These are phyloP conservation scores for Cynoglossus semilaevis DNA, from an alignment of 2,113 vertebrate genomes.

Conservation along the genomic window DNA sequence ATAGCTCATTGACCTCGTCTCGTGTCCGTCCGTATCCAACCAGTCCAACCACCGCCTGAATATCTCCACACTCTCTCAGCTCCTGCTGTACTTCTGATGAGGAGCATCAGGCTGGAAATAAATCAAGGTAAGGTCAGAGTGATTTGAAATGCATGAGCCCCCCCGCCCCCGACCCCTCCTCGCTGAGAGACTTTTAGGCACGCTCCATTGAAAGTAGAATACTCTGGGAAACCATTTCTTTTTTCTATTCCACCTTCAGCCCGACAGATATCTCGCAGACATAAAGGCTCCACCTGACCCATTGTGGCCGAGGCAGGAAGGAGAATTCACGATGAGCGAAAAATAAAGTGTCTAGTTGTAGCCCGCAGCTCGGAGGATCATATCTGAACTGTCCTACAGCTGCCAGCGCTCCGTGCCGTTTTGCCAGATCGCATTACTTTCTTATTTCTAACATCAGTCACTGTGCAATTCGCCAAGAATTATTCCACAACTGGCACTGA, in stretches of 20 bases:
- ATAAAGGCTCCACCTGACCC: conserved; percentile 35
- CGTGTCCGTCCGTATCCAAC: conserved; percentile 27
- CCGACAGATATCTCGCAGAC: conserved; percentile 48
- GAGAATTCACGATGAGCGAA: conserved; percentile 23
- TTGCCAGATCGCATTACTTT: conserved; percentile 19
- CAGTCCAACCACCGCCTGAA: conserved; percentile 37
- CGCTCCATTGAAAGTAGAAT: conserved; percentile 68
- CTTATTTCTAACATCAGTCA: conserved; percentile 26
- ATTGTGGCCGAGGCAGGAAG: conserved; percentile 19
- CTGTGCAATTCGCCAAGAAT: conserved; percentile 3
- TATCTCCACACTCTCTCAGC: conserved; percentile 14
- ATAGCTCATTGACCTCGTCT: conserved; percentile 49
- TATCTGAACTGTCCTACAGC: conserved; percentile 5
- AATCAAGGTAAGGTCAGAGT: conserved; percentile 60
- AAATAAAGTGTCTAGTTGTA: conserved; percentile 27
- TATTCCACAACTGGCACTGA: neutral
- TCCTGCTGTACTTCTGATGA: conserved; percentile 30
- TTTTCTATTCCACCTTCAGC: conserved; percentile 66
- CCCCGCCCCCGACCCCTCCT: conserved; percentile 19
- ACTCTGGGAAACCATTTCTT: conserved; percentile 66
- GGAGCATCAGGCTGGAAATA: conserved; percentile 30
- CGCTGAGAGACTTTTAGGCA: conserved; percentile 61
- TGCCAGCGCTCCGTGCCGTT: neutral
- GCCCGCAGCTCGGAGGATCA: conserved; percentile 18
- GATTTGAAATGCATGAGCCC: conserved; percentile 73